Percentiles rank a stretch among this genome's conserved stretches.
Conservation (phyloP, 2,888 invertebrate genomes). For the Hyposoter dolosus region DNA sequence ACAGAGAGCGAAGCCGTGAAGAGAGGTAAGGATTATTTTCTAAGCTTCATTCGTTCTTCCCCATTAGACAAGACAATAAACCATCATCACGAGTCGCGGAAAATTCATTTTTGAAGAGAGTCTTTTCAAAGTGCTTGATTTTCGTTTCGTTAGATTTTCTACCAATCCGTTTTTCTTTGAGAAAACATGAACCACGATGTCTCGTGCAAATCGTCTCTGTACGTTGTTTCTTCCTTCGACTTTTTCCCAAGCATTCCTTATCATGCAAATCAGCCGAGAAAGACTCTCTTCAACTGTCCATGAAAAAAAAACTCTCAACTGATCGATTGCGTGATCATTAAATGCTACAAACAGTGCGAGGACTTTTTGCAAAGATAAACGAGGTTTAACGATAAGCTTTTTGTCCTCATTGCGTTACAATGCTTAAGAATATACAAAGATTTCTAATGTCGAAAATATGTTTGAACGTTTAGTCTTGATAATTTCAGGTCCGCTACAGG, state of each 20-base stretch:
- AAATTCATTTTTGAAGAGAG: background rate
- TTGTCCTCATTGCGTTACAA: conserved; percentile 35
- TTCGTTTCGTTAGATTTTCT: background rate
- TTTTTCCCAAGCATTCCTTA: background rate
- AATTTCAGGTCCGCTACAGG: conserved; percentile 34
- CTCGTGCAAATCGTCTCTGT: no score
- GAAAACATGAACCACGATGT: background rate
- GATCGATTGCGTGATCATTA: conserved; percentile 5
- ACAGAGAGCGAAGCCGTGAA: conserved; percentile 91
- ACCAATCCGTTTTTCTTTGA: background rate
- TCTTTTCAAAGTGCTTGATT: background rate
- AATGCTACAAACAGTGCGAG: background rate
- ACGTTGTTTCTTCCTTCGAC: background rate
- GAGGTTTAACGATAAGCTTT: conserved; percentile 38
- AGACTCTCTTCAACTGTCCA: background rate
- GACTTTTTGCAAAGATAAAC: background rate
- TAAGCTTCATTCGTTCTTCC: background rate
- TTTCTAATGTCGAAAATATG: conserved; percentile 27
- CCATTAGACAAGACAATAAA: conserved; percentile 42
- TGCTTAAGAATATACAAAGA: conserved; percentile 11
- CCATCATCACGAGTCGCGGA: conserved; percentile 3
- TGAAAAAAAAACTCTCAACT: background rate
- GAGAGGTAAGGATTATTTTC: conserved; percentile 87
- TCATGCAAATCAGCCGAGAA: background rate
- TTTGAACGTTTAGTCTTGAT: conserved; percentile 31